Evolutionary conservation across 2,113 vertebrate genomes (phyloP).

Genomic region (Lophotis ruficrista): DNA sequence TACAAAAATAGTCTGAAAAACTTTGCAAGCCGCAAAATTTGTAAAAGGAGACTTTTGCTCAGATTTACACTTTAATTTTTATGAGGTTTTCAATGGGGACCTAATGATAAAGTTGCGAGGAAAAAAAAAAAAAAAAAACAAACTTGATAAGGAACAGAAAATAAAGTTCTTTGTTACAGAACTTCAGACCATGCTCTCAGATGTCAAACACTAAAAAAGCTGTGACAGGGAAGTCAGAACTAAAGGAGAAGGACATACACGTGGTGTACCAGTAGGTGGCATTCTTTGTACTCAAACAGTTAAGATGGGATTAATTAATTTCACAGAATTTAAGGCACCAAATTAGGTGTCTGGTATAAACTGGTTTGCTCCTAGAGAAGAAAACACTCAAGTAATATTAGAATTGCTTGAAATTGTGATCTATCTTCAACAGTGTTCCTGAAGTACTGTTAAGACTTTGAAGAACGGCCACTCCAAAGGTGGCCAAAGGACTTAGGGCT

Average conservation of each 20-base stretch:
- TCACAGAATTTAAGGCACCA: not conserved
- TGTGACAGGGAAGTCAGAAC: not conserved
- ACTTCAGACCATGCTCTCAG: not conserved
- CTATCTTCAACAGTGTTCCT: not conserved
- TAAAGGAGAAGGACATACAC: not conserved
- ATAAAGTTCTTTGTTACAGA: not conserved
- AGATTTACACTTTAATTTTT: not conserved
- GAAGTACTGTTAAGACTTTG: not conserved
- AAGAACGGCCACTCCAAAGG: not conserved
- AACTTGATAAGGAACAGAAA: not conserved
- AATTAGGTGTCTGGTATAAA: not conserved
- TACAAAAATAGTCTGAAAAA: not conserved
- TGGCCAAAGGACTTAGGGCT: not conserved
- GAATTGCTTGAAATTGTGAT: not conserved
- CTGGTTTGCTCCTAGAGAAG: not conserved
- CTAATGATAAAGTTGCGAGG: not conserved
- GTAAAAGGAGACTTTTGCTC: not conserved
- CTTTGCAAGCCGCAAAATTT: not conserved
- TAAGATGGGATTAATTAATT: not conserved
- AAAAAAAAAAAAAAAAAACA: not conserved
- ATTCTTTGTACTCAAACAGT: not conserved
- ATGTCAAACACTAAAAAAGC: not conserved
- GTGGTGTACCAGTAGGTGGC: conserved; percentile 1
- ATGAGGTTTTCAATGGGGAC: not conserved
- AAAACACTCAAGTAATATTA: not conserved